Base-by-base conservation (phyloP, 1,140 invertebrate species). In the Drosophila littoralis region DNA sequence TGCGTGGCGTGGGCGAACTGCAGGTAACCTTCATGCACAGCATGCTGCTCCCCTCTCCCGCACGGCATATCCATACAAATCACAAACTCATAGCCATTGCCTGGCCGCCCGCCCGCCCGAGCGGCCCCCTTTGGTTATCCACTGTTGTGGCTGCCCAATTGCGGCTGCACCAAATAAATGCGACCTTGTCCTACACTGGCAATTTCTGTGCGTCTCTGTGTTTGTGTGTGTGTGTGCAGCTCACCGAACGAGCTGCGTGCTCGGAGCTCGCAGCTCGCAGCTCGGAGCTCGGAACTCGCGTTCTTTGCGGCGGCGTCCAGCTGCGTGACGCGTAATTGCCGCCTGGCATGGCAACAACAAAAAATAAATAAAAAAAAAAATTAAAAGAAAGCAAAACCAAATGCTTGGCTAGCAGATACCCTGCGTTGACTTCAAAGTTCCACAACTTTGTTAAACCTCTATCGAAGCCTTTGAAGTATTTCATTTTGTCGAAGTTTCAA, bases 101-200 rank as follows among this genome's bases (percentile, higher is more conserved):
- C 65, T 9, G 13, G 12, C 22, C 46, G 13, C 9, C 22, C 36
- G 4, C 36, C n/a, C 9, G 17, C 28, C 6, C 7, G 17, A 17
- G 1, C 28, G 9, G 9, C 4, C 17, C 12, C 22, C 32, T n/a
- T 33, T 2, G 17, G n/a, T 46, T 61, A 55, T 58, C 38, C 67
- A 36, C 51, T 63, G 36, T 48, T 59, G 17, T 40, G 43, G 48
- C 58, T 76, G 73, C 66, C 84, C 84, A 82, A 89, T 86, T 86
- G 82, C 72, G 75, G 78, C 65, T 77, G 83, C 77, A 88, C 81
- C 80, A 72, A 84, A 88, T 88, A 90, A 90, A 84, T 67, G 80
- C 84, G 84, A 88, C 84, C 84, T 88, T 88, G 84, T 88, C 78
- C 84, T 82, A 88, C 84, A 88, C 84, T 84, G 81, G 60, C 68